Evolutionary conservation across 2,888 invertebrate genomes (phyloP).

Genomic region (Ectemnius cavifrons): DNA sequence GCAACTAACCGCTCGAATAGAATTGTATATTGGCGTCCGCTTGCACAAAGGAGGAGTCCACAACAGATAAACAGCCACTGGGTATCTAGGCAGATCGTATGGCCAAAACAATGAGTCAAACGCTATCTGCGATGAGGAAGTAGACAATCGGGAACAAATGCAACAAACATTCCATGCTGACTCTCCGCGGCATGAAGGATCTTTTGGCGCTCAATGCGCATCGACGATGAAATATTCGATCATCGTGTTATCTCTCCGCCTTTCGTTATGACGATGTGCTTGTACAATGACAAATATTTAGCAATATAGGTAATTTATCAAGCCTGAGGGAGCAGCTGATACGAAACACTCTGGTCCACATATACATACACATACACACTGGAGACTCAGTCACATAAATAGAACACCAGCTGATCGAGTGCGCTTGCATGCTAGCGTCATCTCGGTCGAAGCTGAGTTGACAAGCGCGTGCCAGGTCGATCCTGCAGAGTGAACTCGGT

Average conservation of each 20-base stretch:
- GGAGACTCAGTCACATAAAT: not conserved
- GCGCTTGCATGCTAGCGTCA: conserved; percentile 3
- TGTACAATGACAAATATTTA: too few species aligned
- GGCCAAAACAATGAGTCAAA: conserved; percentile 27
- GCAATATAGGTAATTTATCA: too few species aligned
- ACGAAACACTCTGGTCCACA: too few species aligned
- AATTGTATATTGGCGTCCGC: not conserved
- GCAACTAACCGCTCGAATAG: not conserved
- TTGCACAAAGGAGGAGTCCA: not conserved
- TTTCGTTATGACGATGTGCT: too few species aligned
- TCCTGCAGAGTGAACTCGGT: too few species aligned
- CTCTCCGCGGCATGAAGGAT: too few species aligned
- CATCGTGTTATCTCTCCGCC: too few species aligned
- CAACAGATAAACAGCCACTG: not conserved
- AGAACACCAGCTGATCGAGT: not conserved
- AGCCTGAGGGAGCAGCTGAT: too few species aligned
- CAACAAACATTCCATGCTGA: too few species aligned
- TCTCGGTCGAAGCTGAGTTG: not conserved
- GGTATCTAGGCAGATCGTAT: conserved; percentile 3
- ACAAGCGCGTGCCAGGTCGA: not conserved
- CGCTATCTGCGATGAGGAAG: too few species aligned
- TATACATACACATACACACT: not conserved
- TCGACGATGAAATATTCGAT: not conserved
- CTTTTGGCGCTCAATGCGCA: not conserved
- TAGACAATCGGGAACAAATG: too few species aligned